Evolutionary conservation across 2,797 vertebrate species (phyloP), one percentile per base, ranked within the genome.

Genomic region (Diplodus sargus): DNA sequence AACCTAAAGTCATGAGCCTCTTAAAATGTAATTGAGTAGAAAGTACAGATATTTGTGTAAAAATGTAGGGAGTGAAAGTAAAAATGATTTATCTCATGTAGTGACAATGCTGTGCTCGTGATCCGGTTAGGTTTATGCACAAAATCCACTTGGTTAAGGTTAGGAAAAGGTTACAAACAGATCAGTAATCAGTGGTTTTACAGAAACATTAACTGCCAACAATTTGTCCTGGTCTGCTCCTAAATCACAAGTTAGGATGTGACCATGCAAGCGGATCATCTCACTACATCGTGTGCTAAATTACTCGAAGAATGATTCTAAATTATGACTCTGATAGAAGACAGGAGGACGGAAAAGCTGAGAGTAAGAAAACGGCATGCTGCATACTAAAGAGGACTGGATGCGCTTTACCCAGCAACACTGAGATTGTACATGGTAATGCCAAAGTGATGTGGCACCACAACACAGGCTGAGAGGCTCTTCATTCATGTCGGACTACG

Each of bases 371-470:
- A 77, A 49, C 51, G 66, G 45, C 9, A 34, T 43, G 34, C 22
- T 39, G 58, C 23, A 57, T 16, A 34, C 43, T 48, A 15, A 63
- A 54, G 10, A 65, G 14, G 54, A 15, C 49, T 39, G 62, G 30
- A 4, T 34, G 4, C 10, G 23, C 48, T 81, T 61, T 49, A 59
- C 45, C 22, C 23, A 22, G 70, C 45, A 70, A 66, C 49, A 74
- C 22, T 59, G 3, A 70, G 2, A 58, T 0, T 52, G n/a, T n/a
- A 68, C 28, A 48, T 16, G 3, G 17, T 63, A 16, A 48, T 28
- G 53, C 2, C 8, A 49, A 17, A 15, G 9, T 71, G 39, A 53
- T 48, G 43, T n/a, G 62, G 60, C n/a, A 42, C 30, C 30, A 63
- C 54, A 28, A 3, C 47, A 52, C 42, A 8, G 20, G 28, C 20